A percentile compares a stretch with the other conserved stretches of the same genome.
Evolutionary conservation across 2,113 vertebrate species (phyloP).

Genomic region (Rattus rattus): DNA sequence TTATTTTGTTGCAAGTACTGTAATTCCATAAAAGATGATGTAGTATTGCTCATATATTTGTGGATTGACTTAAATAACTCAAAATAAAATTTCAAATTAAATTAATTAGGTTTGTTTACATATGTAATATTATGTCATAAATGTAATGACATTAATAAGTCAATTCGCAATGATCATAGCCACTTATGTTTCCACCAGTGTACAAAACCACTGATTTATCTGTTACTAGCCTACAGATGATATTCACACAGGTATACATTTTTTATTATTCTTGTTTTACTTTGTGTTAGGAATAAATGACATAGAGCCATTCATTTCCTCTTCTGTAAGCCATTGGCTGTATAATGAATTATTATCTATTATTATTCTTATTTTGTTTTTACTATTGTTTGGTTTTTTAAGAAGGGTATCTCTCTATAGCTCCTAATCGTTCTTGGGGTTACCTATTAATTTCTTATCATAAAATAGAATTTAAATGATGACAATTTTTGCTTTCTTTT

Average conservation of each 20-base stretch:
- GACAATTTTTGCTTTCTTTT: neutral
- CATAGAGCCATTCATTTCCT: neutral
- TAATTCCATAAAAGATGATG: neutral
- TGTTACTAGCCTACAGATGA: neutral
- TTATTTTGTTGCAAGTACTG: neutral
- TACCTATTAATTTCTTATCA: neutral
- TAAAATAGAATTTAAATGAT: neutral
- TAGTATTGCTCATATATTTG: neutral
- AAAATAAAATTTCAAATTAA: neutral
- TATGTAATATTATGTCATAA: neutral
- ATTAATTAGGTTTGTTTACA: neutral
- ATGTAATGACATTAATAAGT: neutral
- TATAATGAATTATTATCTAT: neutral
- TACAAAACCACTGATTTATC: neutral
- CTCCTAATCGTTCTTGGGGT: neutral
- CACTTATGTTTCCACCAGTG: neutral
- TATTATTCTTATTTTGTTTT: neutral
- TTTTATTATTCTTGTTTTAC: neutral
- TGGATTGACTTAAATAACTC: neutral
- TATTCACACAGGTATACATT: neutral
- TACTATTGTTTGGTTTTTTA: neutral
- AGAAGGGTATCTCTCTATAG: neutral
- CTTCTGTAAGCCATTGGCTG: neutral
- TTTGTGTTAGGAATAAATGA: neutral
- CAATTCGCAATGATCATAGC: neutral